These are phyloP conservation scores for Theocolax elegans DNA, from an alignment of 1,140 invertebrate species.

Conservation along the genomic window DNA sequence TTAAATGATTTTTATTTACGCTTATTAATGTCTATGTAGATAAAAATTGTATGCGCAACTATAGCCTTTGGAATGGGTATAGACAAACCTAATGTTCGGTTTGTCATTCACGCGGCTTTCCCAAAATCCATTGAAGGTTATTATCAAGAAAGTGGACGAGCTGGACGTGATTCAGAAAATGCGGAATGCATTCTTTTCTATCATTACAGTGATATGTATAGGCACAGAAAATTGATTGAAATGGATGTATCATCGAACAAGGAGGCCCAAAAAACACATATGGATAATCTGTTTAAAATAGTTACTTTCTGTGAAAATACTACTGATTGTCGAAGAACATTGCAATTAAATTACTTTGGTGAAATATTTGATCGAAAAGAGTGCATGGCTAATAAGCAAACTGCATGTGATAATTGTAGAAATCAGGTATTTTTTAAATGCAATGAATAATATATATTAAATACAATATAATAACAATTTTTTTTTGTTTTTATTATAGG, in stretches of 20 bases:
- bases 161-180: constrained; percentile 88
- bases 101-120: constrained; percentile 89
- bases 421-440: constrained; percentile 68
- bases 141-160: constrained; percentile 96
- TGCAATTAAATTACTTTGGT: constrained; percentile 90
- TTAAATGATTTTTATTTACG: not conserved
- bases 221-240: constrained; percentile 80
- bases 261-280: constrained; percentile 78
- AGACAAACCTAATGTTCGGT: constrained; percentile 92
- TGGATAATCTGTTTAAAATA: constrained; percentile 89
- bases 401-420: constrained; percentile 90
- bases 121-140: constrained; percentile 97
- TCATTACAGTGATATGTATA: constrained; percentile 81
- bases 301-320: constrained; percentile 89
- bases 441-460: too few relatives aligned
- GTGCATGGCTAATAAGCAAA: constrained; percentile 70
- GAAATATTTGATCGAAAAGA: constrained; percentile 81
- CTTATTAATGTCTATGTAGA: constrained; percentile 24
- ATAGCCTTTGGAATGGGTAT: constrained; percentile 98
- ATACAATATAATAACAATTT: not conserved
- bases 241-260: constrained; percentile 65
- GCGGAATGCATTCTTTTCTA: constrained; percentile 90
- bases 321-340: constrained; percentile 84
- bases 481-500: constrained; percentile 45
- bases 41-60: constrained; percentile 83